Conservation (phyloP, 2,113 vertebrate species). For the Pituophis catenifer region DNA sequence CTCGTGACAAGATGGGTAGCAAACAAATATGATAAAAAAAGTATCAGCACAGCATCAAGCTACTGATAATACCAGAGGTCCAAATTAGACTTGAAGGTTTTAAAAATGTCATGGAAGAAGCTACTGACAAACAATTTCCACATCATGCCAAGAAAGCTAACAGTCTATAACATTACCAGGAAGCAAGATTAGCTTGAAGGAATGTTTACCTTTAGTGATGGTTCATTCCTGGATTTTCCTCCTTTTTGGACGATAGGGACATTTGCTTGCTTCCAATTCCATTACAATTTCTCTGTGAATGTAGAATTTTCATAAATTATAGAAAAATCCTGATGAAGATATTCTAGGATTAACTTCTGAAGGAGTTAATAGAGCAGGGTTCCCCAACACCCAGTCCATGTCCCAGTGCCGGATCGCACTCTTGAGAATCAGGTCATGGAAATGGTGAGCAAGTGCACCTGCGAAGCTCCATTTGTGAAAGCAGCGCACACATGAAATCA, state of each 20-base stretch:
- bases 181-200: not conserved
- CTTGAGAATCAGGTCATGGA: not conserved
- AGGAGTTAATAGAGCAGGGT: not conserved
- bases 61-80: not conserved
- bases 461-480: too few species aligned
- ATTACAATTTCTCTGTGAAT: not conserved
- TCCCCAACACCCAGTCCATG: not conserved
- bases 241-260: not conserved
- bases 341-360: not conserved
- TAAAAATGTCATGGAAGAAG: not conserved
- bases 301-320: not conserved
- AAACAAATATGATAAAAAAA: not conserved
- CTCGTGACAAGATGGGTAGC: not conserved
- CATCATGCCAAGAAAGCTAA: not conserved
- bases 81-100: not conserved
- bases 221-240: not conserved
- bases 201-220: not conserved
- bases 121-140: not conserved
- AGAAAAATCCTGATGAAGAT: not conserved
- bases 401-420: not conserved
- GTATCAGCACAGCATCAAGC: not conserved
- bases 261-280: not conserved
- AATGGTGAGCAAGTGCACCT: not conserved
- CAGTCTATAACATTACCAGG: not conserved
- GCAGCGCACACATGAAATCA: too few species aligned